These are phyloP conservation scores for Diuraphis noxia DNA, from an alignment of 1,140 invertebrate species.

Conservation along the genomic window DNA sequence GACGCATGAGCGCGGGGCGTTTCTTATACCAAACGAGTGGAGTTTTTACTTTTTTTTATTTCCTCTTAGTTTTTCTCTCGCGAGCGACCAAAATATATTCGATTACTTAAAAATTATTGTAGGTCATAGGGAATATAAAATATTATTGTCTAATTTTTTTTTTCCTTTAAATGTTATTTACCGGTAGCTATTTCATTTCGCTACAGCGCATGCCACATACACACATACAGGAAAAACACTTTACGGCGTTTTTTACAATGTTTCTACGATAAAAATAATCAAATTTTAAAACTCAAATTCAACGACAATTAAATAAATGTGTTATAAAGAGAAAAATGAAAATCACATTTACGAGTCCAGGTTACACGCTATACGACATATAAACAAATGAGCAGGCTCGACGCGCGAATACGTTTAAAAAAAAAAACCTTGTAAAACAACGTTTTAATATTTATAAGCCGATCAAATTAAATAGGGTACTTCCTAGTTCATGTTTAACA, in stretches of 20 bases:
- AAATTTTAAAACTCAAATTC: neutral
- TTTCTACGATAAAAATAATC: neutral
- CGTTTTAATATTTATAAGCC: neutral
- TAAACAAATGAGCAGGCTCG: neutral
- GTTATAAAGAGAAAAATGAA: neutral
- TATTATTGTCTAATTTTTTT: neutral
- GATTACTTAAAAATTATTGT: neutral
- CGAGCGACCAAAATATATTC: neutral
- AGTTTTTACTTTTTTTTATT: slow-evolving; percentile 6
- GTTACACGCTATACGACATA: neutral
- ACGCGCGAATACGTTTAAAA: neutral
- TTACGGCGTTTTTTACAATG: neutral
- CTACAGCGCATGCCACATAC: neutral
- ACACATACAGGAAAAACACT: neutral
- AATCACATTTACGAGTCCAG: neutral
- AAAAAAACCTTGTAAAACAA: neutral
- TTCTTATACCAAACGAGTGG: neutral
- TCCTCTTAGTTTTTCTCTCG: neutral
- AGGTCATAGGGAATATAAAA: neutral
- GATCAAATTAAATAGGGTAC: neutral
- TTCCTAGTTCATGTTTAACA: neutral
- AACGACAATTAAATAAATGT: neutral
- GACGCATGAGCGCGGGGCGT: neutral
- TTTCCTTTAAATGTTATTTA: neutral
- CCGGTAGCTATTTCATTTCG: neutral